Percentiles rank a stretch among this genome's conserved stretches.
phyloP scores from a whole-genome alignment of 1,140 invertebrate species.

The Atta texana region DNA sequence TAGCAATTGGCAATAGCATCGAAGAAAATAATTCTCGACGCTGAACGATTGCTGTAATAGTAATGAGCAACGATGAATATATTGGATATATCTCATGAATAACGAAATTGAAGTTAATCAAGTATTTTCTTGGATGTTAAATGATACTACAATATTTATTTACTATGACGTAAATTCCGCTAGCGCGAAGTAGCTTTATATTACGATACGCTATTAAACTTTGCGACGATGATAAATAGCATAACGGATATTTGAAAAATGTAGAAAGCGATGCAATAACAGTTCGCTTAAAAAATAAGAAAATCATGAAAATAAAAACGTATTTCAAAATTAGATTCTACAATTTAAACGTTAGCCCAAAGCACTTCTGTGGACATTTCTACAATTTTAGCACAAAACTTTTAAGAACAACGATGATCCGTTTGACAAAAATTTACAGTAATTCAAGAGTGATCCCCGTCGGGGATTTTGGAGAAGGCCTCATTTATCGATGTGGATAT shows the following conservation, averaged over 20 bases:
- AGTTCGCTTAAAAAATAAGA: constrained; percentile 1
- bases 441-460: no score
- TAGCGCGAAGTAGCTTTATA: constrained; percentile 25
- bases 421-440: constrained; percentile 18
- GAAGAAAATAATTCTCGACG: background rate
- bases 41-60: no score
- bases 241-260: constrained; percentile 42
- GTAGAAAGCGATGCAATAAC: constrained; percentile 19
- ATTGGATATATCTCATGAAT: constrained; percentile 1
- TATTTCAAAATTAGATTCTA: background rate
- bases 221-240: constrained; percentile 59
- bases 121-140: constrained; percentile 47
- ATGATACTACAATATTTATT: constrained; percentile 43
- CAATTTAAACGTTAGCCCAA: background rate
- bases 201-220: constrained; percentile 57
- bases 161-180: constrained; percentile 10
- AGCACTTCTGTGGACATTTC: background rate
- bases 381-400: background rate
- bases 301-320: background rate
- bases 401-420: background rate
- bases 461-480: background rate
- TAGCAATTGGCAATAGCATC: background rate
- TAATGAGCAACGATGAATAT: background rate
- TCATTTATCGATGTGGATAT: background rate
- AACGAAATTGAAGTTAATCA: constrained; percentile 18